A percentile compares a stretch with the other conserved stretches of the same genome.
These are phyloP conservation scores for Cromileptes altivelis DNA, from an alignment of 2,113 vertebrate genomes.

Conservation along the genomic window DNA sequence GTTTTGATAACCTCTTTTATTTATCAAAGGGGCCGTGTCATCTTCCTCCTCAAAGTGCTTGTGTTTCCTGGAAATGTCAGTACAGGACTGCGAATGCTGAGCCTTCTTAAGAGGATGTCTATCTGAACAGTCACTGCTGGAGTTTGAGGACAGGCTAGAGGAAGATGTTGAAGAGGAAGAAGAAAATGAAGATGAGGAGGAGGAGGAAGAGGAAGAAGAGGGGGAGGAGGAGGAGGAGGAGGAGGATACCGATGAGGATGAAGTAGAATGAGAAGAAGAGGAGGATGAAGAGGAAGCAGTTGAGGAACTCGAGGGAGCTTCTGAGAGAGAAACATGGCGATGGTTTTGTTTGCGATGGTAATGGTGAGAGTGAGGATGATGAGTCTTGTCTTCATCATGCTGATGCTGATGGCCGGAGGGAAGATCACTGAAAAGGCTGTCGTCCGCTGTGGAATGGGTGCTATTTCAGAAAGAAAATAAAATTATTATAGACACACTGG, in stretches of 20 bases:
- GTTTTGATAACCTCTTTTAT: conserved; percentile 40
- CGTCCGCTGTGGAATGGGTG: conserved; percentile 61
- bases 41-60: conserved; percentile 72
- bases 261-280: conserved; percentile 56
- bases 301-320: conserved; percentile 62
- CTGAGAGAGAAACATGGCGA: conserved; percentile 56
- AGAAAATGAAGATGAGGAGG: conserved; percentile 54
- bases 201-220: conserved; percentile 38
- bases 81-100: conserved; percentile 83
- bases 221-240: conserved; percentile 56
- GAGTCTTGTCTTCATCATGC: conserved; percentile 31
- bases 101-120: conserved; percentile 49
- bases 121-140: conserved; percentile 65
- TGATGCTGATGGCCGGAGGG: conserved; percentile 43
- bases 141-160: conserved; percentile 75
- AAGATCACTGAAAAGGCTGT: conserved; percentile 64
- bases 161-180: conserved; percentile 67
- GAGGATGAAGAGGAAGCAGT: conserved; percentile 56
- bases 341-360: conserved; percentile 58
- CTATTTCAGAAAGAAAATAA: conserved; percentile 51
- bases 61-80: conserved; percentile 74
- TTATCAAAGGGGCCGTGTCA: conserved; percentile 70
- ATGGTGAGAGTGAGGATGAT: conserved; percentile 50
- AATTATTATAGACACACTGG: neutral
- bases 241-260: conserved; percentile 63